A percentile compares a stretch with the other conserved stretches of the same genome.
Conservation (phyloP, 2,113 vertebrate species). For the Tor tambroides region DNA sequence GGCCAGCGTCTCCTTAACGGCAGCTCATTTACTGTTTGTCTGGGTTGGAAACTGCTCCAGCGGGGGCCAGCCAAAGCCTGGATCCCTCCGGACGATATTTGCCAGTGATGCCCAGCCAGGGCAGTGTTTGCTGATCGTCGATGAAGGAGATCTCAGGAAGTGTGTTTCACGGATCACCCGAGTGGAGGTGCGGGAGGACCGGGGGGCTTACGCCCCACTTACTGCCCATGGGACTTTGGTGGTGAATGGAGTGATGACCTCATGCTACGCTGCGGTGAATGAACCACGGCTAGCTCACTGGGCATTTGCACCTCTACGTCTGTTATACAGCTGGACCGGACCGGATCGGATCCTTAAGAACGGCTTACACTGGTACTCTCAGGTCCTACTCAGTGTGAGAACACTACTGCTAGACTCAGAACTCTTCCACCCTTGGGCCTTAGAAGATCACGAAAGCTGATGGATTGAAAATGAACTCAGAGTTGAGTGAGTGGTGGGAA, state of each 20-base stretch:
- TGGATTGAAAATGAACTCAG: constrained; percentile 13
- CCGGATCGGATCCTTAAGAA: constrained; percentile 64
- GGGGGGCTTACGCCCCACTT: constrained; percentile 85
- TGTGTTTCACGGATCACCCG: constrained; percentile 75
- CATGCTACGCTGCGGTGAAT: constrained; percentile 87
- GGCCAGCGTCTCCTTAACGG: constrained; percentile 79
- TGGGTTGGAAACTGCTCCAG: constrained; percentile 79
- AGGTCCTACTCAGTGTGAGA: constrained; percentile 83
- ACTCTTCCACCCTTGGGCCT: constrained; percentile 83
- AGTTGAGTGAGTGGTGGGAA: background rate
- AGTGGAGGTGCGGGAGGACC: constrained; percentile 67
- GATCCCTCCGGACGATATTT: constrained; percentile 76
- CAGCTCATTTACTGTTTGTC: constrained; percentile 87
- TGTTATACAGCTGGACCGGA: constrained; percentile 79
- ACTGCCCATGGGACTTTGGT: constrained; percentile 86
- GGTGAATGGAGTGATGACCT: constrained; percentile 85
- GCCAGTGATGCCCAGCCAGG: constrained; percentile 69
- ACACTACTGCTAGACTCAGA: constrained; percentile 77
- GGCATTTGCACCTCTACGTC: constrained; percentile 86
- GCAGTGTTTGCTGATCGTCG: constrained; percentile 67
- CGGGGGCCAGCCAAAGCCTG: constrained; percentile 45
- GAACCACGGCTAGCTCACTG: constrained; percentile 85
- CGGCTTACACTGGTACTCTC: constrained; percentile 90
- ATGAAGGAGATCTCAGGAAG: constrained; percentile 6
- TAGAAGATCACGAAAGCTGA: constrained; percentile 77